phyloP scores from a whole-genome alignment of 2,888 invertebrate species.

The Eristalis tenax region DNA sequence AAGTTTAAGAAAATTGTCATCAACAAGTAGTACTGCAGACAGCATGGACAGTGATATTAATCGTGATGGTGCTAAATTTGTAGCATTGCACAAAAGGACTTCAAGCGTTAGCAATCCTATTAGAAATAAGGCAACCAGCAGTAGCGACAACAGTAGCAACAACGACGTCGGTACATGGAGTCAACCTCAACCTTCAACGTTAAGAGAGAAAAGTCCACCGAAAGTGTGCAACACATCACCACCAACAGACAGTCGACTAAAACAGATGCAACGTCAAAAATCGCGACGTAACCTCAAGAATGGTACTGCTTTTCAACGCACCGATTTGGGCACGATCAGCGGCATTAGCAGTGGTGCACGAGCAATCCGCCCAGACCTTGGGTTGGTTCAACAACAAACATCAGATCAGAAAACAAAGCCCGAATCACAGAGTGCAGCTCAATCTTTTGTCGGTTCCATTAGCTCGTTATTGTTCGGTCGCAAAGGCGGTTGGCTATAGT shows the following conservation, averaged over 20 bases:
- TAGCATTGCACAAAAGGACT: slow-evolving; percentile 78
- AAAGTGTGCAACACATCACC: slow-evolving; percentile 46
- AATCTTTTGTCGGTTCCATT: slow-evolving; percentile 87
- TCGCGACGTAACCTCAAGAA: slow-evolving; percentile 82
- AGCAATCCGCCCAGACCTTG: slow-evolving; percentile 77
- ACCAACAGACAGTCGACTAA: slow-evolving; percentile 78
- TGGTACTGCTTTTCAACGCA: slow-evolving; percentile 82
- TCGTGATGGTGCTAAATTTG: slow-evolving; percentile 81
- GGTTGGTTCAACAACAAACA: slow-evolving; percentile 73
- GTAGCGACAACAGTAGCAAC: background rate
- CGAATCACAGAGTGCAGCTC: slow-evolving; percentile 78
- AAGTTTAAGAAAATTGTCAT: slow-evolving; percentile 85
- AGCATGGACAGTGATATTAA: slow-evolving; percentile 80
- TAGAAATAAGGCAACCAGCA: slow-evolving; percentile 52
- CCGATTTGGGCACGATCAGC: slow-evolving; percentile 84
- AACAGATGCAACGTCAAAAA: slow-evolving; percentile 83
- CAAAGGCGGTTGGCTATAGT: slow-evolving; percentile 90
- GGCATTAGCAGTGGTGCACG: slow-evolving; percentile 74
- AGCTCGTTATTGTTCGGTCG: slow-evolving; percentile 91
- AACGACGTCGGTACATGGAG: slow-evolving; percentile 23
- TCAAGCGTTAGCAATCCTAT: slow-evolving; percentile 72
- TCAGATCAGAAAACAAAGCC: slow-evolving; percentile 48
- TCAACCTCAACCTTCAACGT: slow-evolving; percentile 34
- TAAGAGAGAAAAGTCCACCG: slow-evolving; percentile 49
- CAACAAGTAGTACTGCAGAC: slow-evolving; percentile 78